phyloP scores from a whole-genome alignment of 2,888 invertebrate genomes.

The Stenurella melanura region DNA sequence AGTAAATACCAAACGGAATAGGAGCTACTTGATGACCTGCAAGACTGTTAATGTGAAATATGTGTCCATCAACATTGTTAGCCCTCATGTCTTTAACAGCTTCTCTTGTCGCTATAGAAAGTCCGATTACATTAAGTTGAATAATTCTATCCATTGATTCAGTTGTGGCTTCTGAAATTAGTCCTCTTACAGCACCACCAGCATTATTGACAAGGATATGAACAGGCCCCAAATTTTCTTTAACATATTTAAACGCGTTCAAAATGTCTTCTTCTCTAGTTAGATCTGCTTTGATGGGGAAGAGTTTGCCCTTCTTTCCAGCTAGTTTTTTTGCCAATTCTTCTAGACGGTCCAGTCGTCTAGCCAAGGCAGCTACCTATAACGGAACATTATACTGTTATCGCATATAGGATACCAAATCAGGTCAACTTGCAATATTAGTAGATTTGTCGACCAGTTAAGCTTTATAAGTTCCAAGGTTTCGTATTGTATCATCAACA shows the following conservation, averaged over 20 bases:
- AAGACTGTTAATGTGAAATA: slow-evolving; percentile 54
- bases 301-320: slow-evolving; percentile 60
- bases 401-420: too few relatives aligned
- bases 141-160: slow-evolving; percentile 31
- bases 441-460: too few relatives aligned
- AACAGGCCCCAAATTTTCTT: slow-evolving; percentile 64
- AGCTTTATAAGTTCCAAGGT: too few relatives aligned
- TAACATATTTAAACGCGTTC: slow-evolving; percentile 64
- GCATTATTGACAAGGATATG: slow-evolving; percentile 69
- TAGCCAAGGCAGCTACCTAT: slow-evolving; percentile 50
- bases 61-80: too few relatives aligned
- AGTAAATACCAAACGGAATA: slow-evolving; percentile 31
- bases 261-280: slow-evolving; percentile 64
- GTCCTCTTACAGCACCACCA: slow-evolving; percentile 54
- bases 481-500: too few relatives aligned
- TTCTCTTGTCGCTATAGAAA: slow-evolving; percentile 53
- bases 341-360: slow-evolving; percentile 48
- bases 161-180: slow-evolving; percentile 46
- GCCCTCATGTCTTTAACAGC: slow-evolving; percentile 55
- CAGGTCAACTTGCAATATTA: too few relatives aligned
- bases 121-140: slow-evolving; percentile 7
- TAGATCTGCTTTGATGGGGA: slow-evolving; percentile 65
- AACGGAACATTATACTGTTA: slow-evolving; percentile 3
- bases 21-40: slow-evolving; percentile 53
- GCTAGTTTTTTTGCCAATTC: slow-evolving; percentile 43